Conservation (phyloP, 2,888 invertebrate genomes). For the Tetropium fuscum region DNA sequence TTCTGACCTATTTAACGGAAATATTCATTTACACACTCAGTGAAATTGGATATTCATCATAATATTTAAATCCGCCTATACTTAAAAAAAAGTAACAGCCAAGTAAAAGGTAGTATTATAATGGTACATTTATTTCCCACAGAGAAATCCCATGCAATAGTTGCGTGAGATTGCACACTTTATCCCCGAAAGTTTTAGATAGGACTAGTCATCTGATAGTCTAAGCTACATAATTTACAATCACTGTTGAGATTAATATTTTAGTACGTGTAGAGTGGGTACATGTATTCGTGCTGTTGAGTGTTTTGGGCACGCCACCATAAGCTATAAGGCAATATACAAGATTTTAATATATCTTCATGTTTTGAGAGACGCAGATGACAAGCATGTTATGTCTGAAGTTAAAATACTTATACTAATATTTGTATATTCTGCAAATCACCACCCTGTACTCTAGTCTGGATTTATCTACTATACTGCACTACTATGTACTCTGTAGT, state of each 20-base stretch:
- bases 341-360: background rate
- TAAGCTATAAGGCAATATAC: background rate
- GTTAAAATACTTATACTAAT: background rate
- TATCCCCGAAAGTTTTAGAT: constrained; percentile 37
- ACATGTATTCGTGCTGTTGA: constrained; percentile 1
- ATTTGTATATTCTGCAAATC: background rate
- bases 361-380: too few species aligned
- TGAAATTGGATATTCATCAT: too few species aligned
- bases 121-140: too few species aligned
- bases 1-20: too few species aligned
- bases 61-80: too few species aligned
- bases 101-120: too few species aligned
- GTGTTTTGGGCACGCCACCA: constrained; percentile 2
- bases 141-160: background rate
- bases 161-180: constrained; percentile 47
- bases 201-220: constrained; percentile 56
- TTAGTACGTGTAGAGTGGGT: constrained; percentile 36
- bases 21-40: too few species aligned
- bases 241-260: constrained; percentile 62
- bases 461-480: too few species aligned
- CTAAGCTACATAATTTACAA: constrained; percentile 62
- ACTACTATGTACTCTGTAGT: too few species aligned
- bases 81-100: too few species aligned
- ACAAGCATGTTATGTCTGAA: background rate
- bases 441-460: too few species aligned